Evolutionary conservation across 1,140 invertebrate species (phyloP), one percentile per base, ranked within the genome.

Genomic region (Wiebesia pumilae): DNA sequence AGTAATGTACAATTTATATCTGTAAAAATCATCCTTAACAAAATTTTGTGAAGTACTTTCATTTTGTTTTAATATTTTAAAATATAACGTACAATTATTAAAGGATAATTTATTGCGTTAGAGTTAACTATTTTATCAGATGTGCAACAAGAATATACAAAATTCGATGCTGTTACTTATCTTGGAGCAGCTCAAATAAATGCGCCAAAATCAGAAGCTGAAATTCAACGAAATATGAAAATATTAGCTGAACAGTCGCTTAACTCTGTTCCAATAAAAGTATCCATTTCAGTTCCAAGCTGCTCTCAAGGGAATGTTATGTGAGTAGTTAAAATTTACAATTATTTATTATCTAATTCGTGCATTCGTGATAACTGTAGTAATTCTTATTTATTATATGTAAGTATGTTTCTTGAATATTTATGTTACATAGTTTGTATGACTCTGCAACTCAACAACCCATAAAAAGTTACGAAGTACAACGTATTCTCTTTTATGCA

Each of bases 101-200:
- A 69, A n/a, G 19, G 9, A 81, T 54, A 67, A 33, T 14, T 30
- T 85, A 79, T 67, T 84, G 75, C 87, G 86, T 19, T 67, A 93
- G 91, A 93, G 89, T 84, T 91, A 80, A 88, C 91, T 88, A 85
- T 91, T 95, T 95, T 96, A 90, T 96, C 96, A 88, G 96, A 97
- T 92, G 95, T 97, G 78, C 96, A 97, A 91, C 97, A 97, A 93
- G 97, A 98, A 87, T 98, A 97, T 90, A 98, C 97, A 82, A 96
- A 98, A 89, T 99, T 99, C 93, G 97, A 98, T 92, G 97, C 98
- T 30, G 97, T 99, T 43, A 98, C 97, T 81, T 99, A 99, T 94
- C 95, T 99, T 85, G 98, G 99, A 54, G 97, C 97, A 21, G 97
- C 98, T 73, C 96, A 96, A 85, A 98, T 99, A 86, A 98, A 98